Percentiles rank a stretch among this genome's conserved stretches.
phyloP scores from a whole-genome alignment of 2,797 vertebrate genomes.

The Enoplosus armatus region DNA sequence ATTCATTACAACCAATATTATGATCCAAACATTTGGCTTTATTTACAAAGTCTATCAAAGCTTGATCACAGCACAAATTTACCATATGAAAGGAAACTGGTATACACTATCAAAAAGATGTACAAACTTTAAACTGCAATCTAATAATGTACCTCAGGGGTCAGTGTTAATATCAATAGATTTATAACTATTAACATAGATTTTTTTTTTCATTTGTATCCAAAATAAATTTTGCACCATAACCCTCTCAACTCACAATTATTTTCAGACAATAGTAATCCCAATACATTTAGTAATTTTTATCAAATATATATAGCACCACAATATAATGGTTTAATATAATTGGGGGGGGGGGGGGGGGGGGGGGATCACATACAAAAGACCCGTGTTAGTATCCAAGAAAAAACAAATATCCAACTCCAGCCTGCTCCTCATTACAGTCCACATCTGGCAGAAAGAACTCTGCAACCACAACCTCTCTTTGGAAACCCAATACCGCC shows the following conservation, averaged over 20 bases:
- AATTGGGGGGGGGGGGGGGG: conserved; percentile 75
- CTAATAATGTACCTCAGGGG: conserved; percentile 90
- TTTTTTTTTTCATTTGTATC: conserved; percentile 88
- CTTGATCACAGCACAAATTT: conserved; percentile 91
- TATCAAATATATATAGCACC: conserved; percentile 99
- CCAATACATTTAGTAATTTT: conserved; percentile 91
- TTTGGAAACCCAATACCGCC: conserved; percentile 26
- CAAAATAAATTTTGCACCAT: conserved; percentile 95
- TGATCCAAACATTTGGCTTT: conserved; percentile 89
- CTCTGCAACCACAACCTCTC: not conserved
- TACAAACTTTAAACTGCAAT: conserved; percentile 96
- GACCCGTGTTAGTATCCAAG: conserved; percentile 97
- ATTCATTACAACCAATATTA: conserved; percentile 78
- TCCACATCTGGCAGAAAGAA: conserved; percentile 1
- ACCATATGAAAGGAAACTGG: conserved; percentile 94
- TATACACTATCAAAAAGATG: conserved; percentile 91
- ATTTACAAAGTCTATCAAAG: conserved; percentile 94
- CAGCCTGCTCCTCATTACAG: conserved; percentile 31
- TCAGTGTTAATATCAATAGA: conserved; percentile 87
- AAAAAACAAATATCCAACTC: conserved; percentile 57
- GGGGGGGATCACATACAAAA: conserved; percentile 90
- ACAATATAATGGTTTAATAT: conserved; percentile 94
- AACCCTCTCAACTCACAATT: conserved; percentile 88
- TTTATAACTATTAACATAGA: conserved; percentile 81
- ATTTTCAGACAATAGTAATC: conserved; percentile 95